A percentile compares a stretch with the other conserved stretches of the same genome.
Conservation (phyloP, 2,797 vertebrate genomes). For the Argyrosomus regius region DNA sequence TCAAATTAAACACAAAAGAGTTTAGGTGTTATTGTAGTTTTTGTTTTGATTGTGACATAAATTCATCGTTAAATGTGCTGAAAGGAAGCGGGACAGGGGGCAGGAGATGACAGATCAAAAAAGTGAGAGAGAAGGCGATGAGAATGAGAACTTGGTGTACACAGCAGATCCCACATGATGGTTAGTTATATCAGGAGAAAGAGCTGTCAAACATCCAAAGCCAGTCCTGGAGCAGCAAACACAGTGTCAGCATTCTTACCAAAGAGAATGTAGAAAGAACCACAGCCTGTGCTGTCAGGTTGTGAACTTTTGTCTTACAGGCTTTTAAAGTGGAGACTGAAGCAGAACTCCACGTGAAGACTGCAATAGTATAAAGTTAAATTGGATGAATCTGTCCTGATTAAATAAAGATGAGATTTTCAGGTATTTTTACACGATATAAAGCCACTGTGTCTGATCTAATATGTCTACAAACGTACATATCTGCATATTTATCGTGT, state of each 20-base stretch:
- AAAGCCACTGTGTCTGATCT: too few species aligned
- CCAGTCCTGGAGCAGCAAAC: conserved; percentile 25
- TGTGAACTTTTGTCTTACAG: not conserved
- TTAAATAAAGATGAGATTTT: too few species aligned
- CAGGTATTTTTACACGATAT: too few species aligned
- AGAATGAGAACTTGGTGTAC: not conserved
- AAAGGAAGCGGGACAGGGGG: not conserved
- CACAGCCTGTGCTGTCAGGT: too few species aligned
- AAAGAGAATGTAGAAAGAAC: not conserved
- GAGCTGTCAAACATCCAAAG: conserved; percentile 6
- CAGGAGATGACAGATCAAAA: not conserved
- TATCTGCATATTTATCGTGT: not conserved
- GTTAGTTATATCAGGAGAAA: conserved; percentile 5
- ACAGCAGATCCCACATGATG: conserved; percentile 21
- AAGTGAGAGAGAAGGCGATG: not conserved
- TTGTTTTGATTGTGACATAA: not conserved
- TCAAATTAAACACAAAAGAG: not conserved
- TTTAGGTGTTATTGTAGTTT: not conserved
- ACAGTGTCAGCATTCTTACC: conserved; percentile 31
- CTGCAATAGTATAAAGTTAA: not conserved
- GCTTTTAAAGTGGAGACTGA: not conserved
- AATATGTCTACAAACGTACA: not conserved
- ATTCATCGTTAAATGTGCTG: not conserved
- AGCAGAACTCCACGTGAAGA: not conserved
- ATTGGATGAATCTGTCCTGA: not conserved